A percentile compares a stretch with the other conserved stretches of the same genome.
Conservation (phyloP, 2,888 invertebrate genomes). For the Microctonus brassicae region DNA sequence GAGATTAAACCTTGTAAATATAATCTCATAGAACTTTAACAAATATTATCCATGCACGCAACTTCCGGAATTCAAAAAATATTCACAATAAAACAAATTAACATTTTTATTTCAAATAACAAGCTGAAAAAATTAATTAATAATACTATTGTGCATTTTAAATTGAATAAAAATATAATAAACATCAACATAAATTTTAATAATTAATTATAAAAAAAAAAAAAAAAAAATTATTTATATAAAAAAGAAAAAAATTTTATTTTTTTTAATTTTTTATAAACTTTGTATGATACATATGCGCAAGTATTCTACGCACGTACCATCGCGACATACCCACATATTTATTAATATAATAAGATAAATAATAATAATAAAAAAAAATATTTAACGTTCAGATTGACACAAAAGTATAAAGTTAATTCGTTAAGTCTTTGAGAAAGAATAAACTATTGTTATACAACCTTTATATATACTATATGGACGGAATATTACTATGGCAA, state of each 20-base stretch:
- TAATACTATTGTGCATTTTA: neutral
- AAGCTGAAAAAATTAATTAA: neutral
- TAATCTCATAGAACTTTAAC: no score
- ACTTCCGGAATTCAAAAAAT: neutral
- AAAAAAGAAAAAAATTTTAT: no score
- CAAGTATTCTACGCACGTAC: conserved; percentile 46
- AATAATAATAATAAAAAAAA: no score
- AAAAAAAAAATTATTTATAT: no score
- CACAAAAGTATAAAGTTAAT: neutral
- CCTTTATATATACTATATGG: conserved; percentile 4
- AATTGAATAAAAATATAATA: neutral
- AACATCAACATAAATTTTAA: neutral
- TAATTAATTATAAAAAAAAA: neutral
- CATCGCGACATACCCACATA: conserved; percentile 53
- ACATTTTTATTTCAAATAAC: neutral
- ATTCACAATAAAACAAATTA: neutral
- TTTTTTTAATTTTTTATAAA: no score
- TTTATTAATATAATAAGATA: conserved; percentile 11
- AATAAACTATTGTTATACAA: neutral
- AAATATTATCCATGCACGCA: neutral
- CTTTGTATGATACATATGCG: conserved; percentile 40
- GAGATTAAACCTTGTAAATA: neutral
- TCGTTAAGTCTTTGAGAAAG: conserved; percentile 15
- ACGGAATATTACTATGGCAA: conserved; percentile 52
- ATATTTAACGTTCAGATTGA: neutral